phyloP scores from a whole-genome alignment of 2,113 vertebrate species.

The Tachysurus fulvidraco region DNA sequence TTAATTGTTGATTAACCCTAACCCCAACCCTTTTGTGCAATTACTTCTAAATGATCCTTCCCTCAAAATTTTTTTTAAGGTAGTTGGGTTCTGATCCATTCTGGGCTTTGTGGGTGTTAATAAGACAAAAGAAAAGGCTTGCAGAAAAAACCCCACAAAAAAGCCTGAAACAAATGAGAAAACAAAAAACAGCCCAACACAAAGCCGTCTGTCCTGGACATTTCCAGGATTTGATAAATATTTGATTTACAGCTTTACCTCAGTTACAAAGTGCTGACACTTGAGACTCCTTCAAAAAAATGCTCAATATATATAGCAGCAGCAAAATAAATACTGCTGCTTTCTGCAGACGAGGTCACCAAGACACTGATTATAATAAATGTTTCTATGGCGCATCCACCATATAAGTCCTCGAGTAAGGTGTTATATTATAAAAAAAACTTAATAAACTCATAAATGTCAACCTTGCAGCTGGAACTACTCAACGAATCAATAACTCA shows the following conservation, averaged over 20 bases:
- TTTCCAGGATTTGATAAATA: background rate
- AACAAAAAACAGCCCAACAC: too few species aligned
- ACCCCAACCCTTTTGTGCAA: background rate
- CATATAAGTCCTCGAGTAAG: too few species aligned
- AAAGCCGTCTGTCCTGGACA: background rate
- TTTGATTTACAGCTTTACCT: background rate
- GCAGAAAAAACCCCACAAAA: too few species aligned
- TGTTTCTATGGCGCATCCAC: background rate
- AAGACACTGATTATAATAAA: background rate
- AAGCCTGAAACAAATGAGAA: background rate
- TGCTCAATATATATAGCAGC: too few species aligned
- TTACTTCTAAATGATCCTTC: background rate
- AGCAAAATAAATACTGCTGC: too few species aligned
- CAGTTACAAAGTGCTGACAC: background rate
- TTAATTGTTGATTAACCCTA: background rate
- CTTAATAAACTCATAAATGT: too few species aligned
- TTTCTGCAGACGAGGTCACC: background rate
- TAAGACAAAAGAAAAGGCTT: background rate
- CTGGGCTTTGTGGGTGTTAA: background rate
- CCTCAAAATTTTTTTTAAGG: background rate
- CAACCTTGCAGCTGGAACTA: background rate
- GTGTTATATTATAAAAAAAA: too few species aligned
- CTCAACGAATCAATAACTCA: background rate
- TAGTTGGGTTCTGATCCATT: too few species aligned
- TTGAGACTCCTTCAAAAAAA: background rate